These are phyloP conservation scores for Percina caprodes DNA, from an alignment of 2,113 vertebrate species.

Conservation along the genomic window DNA sequence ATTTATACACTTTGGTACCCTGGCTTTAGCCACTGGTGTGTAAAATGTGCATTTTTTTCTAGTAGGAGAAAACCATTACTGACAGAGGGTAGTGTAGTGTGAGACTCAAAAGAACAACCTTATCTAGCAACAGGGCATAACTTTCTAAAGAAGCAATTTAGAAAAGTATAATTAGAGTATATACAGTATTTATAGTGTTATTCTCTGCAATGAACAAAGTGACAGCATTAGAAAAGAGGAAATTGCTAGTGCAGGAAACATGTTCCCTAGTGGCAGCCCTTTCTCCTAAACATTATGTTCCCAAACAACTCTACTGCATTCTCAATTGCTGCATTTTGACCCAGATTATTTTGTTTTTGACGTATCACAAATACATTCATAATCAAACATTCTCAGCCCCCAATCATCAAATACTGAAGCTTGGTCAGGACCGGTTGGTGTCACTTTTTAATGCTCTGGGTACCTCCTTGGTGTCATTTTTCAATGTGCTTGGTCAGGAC, in stretches of 20 bases:
- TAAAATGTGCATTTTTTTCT: background rate
- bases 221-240: constrained; percentile 9
- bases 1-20: background rate
- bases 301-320: too few species aligned
- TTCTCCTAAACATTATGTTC: too few species aligned
- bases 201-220: too few species aligned
- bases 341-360: too few species aligned
- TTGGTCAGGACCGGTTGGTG: too few species aligned
- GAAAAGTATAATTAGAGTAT: background rate
- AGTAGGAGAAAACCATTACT: background rate
- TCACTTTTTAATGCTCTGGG: too few species aligned
- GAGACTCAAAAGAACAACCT: background rate
- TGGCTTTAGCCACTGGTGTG: background rate
- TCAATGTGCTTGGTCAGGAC: too few species aligned
- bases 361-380: too few species aligned
- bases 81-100: background rate
- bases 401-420: too few species aligned
- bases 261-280: background rate
- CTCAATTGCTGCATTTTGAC: too few species aligned
- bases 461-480: too few species aligned
- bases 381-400: too few species aligned
- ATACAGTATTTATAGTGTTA: background rate
- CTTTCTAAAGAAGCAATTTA: constrained; percentile 1
- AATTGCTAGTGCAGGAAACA: constrained; percentile 17
- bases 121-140: background rate